A percentile compares a stretch with the other conserved stretches of the same genome.
Evolutionary conservation across 2,113 vertebrate species (phyloP).

Genomic region (Mobula hypostoma): DNA sequence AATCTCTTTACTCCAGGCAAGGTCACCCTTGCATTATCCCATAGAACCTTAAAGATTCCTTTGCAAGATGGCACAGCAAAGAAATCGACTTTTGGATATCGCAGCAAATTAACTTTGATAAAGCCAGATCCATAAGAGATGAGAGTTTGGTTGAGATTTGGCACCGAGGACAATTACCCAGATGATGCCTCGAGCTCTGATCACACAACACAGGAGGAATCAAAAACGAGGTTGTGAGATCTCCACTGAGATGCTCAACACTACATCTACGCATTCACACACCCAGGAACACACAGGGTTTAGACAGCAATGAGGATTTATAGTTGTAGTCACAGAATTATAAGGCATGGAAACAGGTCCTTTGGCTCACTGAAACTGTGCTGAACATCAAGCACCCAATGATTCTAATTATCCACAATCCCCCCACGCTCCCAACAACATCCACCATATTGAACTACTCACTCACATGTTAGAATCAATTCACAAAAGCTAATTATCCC

Average conservation of each 20-base stretch:
- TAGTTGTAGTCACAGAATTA: too few relatives aligned
- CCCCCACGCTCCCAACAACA: too few relatives aligned
- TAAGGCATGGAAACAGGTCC: too few relatives aligned
- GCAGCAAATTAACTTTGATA: background rate
- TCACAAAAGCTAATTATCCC: too few relatives aligned
- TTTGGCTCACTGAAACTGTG: too few relatives aligned
- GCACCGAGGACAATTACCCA: background rate
- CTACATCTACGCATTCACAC: background rate
- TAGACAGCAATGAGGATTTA: background rate
- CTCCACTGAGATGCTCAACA: background rate
- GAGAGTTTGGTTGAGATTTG: background rate
- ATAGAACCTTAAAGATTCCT: background rate
- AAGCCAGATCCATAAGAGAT: background rate
- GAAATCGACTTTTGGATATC: background rate
- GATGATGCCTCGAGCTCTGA: background rate
- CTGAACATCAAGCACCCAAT: too few relatives aligned
- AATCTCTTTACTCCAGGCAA: background rate
- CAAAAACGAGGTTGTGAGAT: background rate
- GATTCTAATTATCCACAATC: too few relatives aligned
- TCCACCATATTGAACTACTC: too few relatives aligned
- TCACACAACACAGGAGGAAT: background rate
- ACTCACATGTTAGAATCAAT: too few relatives aligned
- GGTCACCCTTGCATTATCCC: too few relatives aligned
- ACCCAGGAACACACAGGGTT: background rate
- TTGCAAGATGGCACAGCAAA: background rate